A percentile compares a stretch with the other conserved stretches of the same genome.
These are phyloP conservation scores for Maniola hyperantus DNA, from an alignment of 2,888 invertebrate genomes.

Conservation along the genomic window DNA sequence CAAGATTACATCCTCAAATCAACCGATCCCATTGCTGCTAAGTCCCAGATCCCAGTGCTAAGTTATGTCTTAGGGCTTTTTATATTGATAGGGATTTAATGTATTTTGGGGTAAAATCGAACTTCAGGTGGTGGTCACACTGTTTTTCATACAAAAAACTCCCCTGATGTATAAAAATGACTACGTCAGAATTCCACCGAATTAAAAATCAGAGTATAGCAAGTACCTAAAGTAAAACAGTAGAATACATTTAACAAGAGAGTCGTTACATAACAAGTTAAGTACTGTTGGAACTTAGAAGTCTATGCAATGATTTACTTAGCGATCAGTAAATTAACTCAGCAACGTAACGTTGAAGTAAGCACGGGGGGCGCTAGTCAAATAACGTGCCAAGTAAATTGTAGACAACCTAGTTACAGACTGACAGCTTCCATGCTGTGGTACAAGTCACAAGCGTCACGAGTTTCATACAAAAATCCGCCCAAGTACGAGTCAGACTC, in stretches of 20 bases:
- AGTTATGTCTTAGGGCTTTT: too few species aligned
- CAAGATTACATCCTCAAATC: too few species aligned
- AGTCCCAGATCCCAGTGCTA: too few species aligned
- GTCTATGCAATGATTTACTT: conserved; percentile 39
- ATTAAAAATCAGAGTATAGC: too few species aligned
- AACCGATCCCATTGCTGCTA: too few species aligned
- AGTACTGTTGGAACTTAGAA: conserved; percentile 29
- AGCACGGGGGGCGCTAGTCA: conserved; percentile 52
- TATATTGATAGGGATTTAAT: too few species aligned
- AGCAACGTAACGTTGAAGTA: conserved; percentile 32
- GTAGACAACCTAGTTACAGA: conserved; percentile 68
- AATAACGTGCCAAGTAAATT: conserved; percentile 64
- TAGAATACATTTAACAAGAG: conserved; percentile 27
- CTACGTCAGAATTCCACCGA: too few species aligned
- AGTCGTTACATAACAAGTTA: conserved; percentile 32
- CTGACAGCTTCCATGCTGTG: conserved; percentile 50
- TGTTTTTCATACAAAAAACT: too few species aligned
- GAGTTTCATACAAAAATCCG: background rate
- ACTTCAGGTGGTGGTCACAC: too few species aligned
- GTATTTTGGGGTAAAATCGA: too few species aligned
- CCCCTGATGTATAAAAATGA: too few species aligned
- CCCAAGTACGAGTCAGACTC: too few species aligned
- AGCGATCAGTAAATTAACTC: conserved; percentile 40
- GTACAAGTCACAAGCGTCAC: conserved; percentile 23
- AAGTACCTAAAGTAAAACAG: conserved; percentile 15